These are phyloP conservation scores for Manacus vitellinus DNA, from an alignment of 2,113 vertebrate species.

Conservation along the genomic window DNA sequence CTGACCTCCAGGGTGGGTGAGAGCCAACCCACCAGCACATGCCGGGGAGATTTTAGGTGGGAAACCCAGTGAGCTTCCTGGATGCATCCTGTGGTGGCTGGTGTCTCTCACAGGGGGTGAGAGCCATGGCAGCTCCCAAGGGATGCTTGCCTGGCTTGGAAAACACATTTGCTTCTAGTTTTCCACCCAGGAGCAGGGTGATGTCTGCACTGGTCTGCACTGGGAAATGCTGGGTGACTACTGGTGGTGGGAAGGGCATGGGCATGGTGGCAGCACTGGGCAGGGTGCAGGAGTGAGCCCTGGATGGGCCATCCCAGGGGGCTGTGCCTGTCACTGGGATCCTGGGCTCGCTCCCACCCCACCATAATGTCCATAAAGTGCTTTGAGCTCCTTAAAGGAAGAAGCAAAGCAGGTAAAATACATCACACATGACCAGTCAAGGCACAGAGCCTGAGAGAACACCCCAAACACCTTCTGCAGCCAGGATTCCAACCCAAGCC, in stretches of 20 bases:
- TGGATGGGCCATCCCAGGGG: not conserved
- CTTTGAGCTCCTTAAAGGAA: not conserved
- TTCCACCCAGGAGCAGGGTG: not conserved
- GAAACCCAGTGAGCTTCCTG: fast-evolving
- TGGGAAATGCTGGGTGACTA: fast-evolving
- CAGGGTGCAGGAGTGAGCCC: not conserved
- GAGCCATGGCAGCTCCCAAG: fast-evolving
- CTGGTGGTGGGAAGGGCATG: not conserved
- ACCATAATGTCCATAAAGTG: not conserved
- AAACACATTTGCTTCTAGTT: not conserved
- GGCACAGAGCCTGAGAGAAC: fast-evolving
- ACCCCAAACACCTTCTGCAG: fast-evolving
- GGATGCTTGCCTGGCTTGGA: not conserved
- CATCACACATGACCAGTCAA: fast-evolving
- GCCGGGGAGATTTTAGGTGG: not conserved
- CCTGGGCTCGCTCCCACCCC: not conserved
- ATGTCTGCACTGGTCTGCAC: not conserved
- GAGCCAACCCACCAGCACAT: not conserved
- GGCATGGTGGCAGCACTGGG: not conserved
- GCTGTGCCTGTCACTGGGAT: not conserved
- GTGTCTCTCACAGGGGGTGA: not conserved
- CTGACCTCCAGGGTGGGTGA: not conserved
- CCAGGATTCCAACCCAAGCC: not conserved
- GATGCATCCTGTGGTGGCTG: fast-evolving
- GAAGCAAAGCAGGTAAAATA: not conserved